These are phyloP conservation scores for Sylvilagus floridanus DNA, from an alignment of 2,797 vertebrate genomes.

Conservation along the genomic window DNA sequence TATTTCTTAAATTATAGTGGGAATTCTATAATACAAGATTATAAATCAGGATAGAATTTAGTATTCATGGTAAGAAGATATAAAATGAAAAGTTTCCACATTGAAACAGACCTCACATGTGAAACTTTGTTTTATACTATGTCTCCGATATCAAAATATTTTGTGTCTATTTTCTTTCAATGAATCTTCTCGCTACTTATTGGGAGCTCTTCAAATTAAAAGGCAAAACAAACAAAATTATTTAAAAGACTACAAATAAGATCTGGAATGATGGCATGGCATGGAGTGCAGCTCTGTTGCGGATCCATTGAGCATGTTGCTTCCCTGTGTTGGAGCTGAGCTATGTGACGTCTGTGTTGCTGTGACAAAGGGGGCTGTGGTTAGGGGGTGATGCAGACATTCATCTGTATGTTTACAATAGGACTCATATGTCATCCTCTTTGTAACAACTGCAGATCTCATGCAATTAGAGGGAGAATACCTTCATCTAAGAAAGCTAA, in stretches of 20 bases:
- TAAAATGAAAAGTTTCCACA: not conserved
- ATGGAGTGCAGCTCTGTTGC: constrained; percentile 57
- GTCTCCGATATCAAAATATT: not conserved
- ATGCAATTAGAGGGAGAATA: not conserved
- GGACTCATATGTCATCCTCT: not conserved
- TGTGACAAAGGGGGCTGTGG: constrained; percentile 82
- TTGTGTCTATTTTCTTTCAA: not conserved
- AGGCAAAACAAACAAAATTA: not conserved
- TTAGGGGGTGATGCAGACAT: constrained; percentile 72
- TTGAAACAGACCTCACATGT: not conserved
- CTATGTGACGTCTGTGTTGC: constrained; percentile 81
- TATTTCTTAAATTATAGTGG: not conserved
- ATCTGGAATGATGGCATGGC: constrained; percentile 45
- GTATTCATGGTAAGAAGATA: not conserved
- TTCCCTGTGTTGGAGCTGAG: constrained; percentile 15
- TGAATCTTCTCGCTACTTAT: not conserved
- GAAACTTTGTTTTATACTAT: not conserved
- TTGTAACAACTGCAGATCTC: constrained; percentile 56
- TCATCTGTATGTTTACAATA: not conserved
- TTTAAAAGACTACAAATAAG: constrained; percentile 48
- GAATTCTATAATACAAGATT: not conserved
- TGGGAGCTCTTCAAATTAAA: constrained; percentile 28
- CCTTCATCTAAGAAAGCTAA: not conserved
- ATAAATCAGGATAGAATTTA: constrained; percentile 27
- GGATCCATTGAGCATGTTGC: constrained; percentile 71